Evolutionary conservation across 2,888 invertebrate genomes (phyloP).

Genomic region (Geotrupes spiniger): DNA sequence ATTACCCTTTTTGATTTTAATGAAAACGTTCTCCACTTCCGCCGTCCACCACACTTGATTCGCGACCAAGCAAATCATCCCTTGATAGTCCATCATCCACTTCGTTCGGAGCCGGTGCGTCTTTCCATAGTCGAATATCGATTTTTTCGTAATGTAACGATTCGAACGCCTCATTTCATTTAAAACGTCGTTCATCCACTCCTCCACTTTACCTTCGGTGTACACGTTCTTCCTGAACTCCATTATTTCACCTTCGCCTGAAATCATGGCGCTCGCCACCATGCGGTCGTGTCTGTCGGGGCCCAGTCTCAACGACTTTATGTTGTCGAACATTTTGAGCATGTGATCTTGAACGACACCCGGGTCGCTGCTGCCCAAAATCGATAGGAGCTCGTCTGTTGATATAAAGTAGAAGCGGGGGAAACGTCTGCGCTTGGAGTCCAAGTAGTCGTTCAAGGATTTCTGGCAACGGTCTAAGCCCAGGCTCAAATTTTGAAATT

Average conservation of each 20-base stretch:
- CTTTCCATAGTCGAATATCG: constrained; percentile 82
- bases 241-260: constrained; percentile 85
- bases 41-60: constrained; percentile 96
- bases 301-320: constrained; percentile 69
- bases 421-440: constrained; percentile 82
- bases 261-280: constrained; percentile 79
- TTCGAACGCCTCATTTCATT: constrained; percentile 83
- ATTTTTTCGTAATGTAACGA: constrained; percentile 80
- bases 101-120: constrained; percentile 67
- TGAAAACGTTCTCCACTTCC: constrained; percentile 88
- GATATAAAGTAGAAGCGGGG: constrained; percentile 93
- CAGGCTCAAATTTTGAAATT: constrained; percentile 68
- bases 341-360: constrained; percentile 88
- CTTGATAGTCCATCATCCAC: constrained; percentile 88
- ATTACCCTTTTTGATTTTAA: constrained; percentile 66
- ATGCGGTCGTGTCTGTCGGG: constrained; percentile 64
- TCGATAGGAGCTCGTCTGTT: constrained; percentile 85
- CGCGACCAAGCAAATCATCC: constrained; percentile 62
- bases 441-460: constrained; percentile 85
- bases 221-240: constrained; percentile 69
- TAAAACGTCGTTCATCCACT: constrained; percentile 88
- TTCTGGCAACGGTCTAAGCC: constrained; percentile 89
- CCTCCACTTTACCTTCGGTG: constrained; percentile 81
- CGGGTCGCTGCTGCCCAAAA: constrained; percentile 83
- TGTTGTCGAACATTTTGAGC: constrained; percentile 95